Conservation (phyloP, 2,797 vertebrate genomes). For the Galaxias olidus region DNA sequence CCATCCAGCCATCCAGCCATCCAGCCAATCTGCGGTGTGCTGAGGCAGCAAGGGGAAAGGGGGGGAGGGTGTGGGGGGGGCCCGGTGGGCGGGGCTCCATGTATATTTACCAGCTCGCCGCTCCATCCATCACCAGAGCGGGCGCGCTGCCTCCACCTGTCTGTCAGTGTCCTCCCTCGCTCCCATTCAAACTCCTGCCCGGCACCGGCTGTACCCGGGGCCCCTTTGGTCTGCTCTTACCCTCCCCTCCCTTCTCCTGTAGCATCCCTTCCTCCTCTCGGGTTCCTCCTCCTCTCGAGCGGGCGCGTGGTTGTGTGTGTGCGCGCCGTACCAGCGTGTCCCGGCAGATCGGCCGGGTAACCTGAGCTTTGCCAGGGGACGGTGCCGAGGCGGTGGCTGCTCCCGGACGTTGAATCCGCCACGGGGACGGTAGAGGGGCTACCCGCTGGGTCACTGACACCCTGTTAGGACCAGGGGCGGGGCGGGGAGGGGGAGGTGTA, state of each 20-base stretch:
- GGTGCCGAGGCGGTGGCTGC: conserved; percentile 45
- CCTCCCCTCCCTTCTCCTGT: background rate
- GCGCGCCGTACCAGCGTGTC: conserved; percentile 25
- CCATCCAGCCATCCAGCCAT: conserved; percentile 20
- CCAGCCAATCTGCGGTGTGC: conserved; percentile 56
- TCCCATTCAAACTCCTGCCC: conserved; percentile 21
- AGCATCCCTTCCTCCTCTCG: conserved; percentile 21
- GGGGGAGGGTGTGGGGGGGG: no score
- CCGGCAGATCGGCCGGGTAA: conserved; percentile 66
- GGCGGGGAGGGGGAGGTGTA: conserved; percentile 32
- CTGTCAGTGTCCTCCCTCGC: conserved; percentile 70
- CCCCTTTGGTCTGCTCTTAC: conserved; percentile 5
- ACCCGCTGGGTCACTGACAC: conserved; percentile 65
- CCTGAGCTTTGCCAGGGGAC: conserved; percentile 63
- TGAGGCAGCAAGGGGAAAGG: conserved; percentile 78
- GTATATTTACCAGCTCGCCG: conserved; percentile 77
- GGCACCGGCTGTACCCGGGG: no score
- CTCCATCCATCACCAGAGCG: conserved; percentile 76
- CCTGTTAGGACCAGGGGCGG: conserved; percentile 27
- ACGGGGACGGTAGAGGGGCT: no score
- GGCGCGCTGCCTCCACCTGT: conserved; percentile 64
- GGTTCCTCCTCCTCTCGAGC: conserved; percentile 31
- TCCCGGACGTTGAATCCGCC: conserved; percentile 63
- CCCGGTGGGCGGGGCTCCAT: conserved; percentile 67
- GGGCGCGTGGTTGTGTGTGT: background rate